Evolutionary conservation across 2,888 invertebrate genomes (phyloP).

Genomic region (Drosophila colorata): DNA sequence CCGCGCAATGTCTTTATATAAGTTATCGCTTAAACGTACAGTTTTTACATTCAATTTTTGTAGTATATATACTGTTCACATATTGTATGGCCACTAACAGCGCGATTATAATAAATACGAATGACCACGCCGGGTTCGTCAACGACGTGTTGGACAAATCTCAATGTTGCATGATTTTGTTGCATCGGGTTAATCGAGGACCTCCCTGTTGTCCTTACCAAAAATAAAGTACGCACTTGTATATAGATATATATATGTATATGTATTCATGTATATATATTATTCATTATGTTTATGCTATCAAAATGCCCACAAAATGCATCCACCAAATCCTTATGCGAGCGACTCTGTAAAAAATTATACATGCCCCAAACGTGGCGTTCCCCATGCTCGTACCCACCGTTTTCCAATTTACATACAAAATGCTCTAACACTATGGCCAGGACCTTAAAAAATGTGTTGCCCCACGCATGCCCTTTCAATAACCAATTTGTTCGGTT

Average conservation of each 20-base stretch:
- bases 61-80: slow-evolving; percentile 30
- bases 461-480: slow-evolving; percentile 46
- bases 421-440: slow-evolving; percentile 46
- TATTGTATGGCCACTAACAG: slow-evolving; percentile 43
- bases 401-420: slow-evolving; percentile 70
- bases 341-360: slow-evolving; percentile 47
- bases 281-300: slow-evolving; percentile 56
- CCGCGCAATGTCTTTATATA: slow-evolving; percentile 30
- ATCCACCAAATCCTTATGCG: slow-evolving; percentile 7
- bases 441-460: slow-evolving; percentile 42
- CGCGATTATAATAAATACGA: slow-evolving; percentile 37
- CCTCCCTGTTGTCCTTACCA: slow-evolving; percentile 25
- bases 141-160: slow-evolving; percentile 76
- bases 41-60: slow-evolving; percentile 27
- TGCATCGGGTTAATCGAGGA: slow-evolving; percentile 39
- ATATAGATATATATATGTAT: slow-evolving; percentile 63
- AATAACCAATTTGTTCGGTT: slow-evolving; percentile 43
- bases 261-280: slow-evolving; percentile 56
- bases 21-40: slow-evolving; percentile 11
- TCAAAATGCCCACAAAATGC: slow-evolving; percentile 52
- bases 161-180: slow-evolving; percentile 78
- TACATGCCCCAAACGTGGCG: slow-evolving; percentile 35
- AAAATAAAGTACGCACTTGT: slow-evolving; percentile 70
- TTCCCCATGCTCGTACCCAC: slow-evolving; percentile 6
- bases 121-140: slow-evolving; percentile 23